phyloP scores from a whole-genome alignment of 2,113 vertebrate genomes.

The Serinus canaria region DNA sequence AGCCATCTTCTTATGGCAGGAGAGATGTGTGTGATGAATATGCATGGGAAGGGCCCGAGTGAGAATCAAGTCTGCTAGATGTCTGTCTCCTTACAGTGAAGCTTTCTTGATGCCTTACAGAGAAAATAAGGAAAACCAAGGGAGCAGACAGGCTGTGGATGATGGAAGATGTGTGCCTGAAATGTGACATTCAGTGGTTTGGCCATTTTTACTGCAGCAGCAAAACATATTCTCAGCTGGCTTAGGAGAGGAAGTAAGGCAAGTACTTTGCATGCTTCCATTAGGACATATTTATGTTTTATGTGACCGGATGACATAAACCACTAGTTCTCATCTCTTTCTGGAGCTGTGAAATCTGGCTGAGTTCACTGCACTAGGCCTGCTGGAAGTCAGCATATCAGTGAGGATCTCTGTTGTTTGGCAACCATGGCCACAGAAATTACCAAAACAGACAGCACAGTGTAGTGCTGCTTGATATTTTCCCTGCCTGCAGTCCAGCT shows the following conservation, averaged over 20 bases:
- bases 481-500: not conserved
- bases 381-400: not conserved
- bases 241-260: not conserved
- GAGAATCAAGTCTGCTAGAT: not conserved
- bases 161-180: not conserved
- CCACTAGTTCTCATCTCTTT: not conserved
- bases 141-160: not conserved
- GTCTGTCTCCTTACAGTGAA: not conserved
- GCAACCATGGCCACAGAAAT: not conserved
- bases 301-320: not conserved
- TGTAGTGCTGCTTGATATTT: not conserved
- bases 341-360: slow-evolving; percentile 39
- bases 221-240: not conserved
- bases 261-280: not conserved
- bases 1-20: not conserved
- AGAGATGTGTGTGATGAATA: not conserved
- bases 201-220: not conserved
- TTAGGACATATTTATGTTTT: slow-evolving; percentile 19
- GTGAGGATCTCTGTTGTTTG: slow-evolving; percentile 25
- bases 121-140: not conserved
- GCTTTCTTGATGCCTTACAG: not conserved
- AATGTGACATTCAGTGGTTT: not conserved
- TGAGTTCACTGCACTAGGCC: not conserved
- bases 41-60: not conserved
- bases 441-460: not conserved